Base-by-base conservation (phyloP, 1,140 invertebrate species). In the Myzus persicae region DNA sequence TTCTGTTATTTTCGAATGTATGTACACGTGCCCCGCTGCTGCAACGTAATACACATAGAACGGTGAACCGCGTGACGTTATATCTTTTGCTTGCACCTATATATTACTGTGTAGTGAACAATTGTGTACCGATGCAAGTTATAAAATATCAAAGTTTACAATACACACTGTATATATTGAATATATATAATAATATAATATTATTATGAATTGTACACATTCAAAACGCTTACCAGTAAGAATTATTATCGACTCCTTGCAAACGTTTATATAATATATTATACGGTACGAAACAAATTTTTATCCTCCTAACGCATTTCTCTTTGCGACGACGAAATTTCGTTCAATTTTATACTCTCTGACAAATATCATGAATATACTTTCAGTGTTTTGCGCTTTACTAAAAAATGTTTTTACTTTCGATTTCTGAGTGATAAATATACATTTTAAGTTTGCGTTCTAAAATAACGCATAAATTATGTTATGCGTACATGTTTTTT, bases 381-480 rank as follows among this genome's bases (percentile, higher is more conserved):
- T n/a, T n/a, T n/a, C 5, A 4, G n/a, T 76, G 59, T n/a, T 18
- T n/a, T 76, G n/a, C 59, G 14, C 36, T 36, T 76, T n/a, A 44
- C 40, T 85, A 42, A 85, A 44, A 85, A 44, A 85, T 42, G 40
- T 42, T 42, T 85, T 31, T 11, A 42, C 82, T 85, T 85, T 44
- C 40, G 38, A 85, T 85, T 85, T 85, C 40, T 24, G 82, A 42
- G 40, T 26, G 24, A 85, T 42, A 85, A 85, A 42, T 85, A 42
- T 85, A 85, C 82, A 40, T 85, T 44, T 42, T 42, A 26, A 42
- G 38, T 85, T 85, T 31, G 82, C 26, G 82, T 42, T 85, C 40
- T 85, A 85, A 85, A 76, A n/a, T 76, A n/a, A 76, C 59, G 59
- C 59, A 76, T 76, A 76, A 76, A 85, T 26, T 40, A 85, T 85